phyloP scores from a whole-genome alignment of 2,113 vertebrate genomes.

The Pygoscelis adeliae region DNA sequence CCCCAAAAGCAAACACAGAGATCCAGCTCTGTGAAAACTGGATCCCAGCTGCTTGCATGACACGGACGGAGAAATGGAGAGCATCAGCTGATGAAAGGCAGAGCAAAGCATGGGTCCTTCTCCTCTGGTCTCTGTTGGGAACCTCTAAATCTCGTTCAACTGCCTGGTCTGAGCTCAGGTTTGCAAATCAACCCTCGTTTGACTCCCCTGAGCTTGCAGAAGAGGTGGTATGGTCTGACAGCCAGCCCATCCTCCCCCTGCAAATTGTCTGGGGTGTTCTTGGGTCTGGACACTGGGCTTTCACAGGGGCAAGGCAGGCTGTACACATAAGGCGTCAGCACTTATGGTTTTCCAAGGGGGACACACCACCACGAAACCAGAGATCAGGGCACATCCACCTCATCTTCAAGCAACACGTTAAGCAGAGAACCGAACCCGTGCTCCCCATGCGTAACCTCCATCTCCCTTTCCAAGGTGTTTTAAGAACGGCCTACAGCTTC shows the following conservation, averaged over 20 bases:
- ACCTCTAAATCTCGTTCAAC: neutral
- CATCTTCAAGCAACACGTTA: too few relatives aligned
- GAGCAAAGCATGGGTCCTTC: neutral
- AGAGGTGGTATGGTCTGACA: accelerated
- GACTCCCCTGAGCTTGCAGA: neutral
- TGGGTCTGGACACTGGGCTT: neutral
- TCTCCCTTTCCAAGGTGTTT: too few relatives aligned
- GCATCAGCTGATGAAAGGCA: neutral
- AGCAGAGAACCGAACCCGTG: too few relatives aligned
- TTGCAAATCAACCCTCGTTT: neutral
- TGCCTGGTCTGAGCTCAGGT: too few relatives aligned
- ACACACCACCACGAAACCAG: accelerated
- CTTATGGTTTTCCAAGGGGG: accelerated
- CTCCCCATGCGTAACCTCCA: neutral
- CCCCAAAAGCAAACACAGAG: neutral
- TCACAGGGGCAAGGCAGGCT: neutral
- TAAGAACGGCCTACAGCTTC: neutral
- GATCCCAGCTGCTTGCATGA: neutral
- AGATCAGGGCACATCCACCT: too few relatives aligned
- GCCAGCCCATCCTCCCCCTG: too few relatives aligned
- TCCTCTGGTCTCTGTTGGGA: neutral
- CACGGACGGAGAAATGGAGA: neutral
- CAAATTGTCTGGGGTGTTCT: neutral
- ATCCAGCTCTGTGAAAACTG: neutral
- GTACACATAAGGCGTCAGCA: accelerated